phyloP scores from a whole-genome alignment of 1,140 invertebrate genomes.

The Drosophila triauraria region DNA sequence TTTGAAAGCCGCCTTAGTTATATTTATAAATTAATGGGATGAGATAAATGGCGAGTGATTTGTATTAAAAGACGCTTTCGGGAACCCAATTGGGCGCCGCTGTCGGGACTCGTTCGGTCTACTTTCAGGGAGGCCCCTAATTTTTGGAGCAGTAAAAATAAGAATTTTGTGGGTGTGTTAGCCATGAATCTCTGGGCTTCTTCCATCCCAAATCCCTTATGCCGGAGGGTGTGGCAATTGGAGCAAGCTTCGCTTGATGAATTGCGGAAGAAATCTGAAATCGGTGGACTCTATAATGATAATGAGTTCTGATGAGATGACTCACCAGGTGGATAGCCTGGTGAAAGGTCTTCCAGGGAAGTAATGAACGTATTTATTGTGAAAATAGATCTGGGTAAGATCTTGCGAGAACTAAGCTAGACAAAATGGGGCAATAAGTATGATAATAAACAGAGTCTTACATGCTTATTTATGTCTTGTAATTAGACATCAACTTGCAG shows the following conservation, averaged over 20 bases:
- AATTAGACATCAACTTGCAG: neutral
- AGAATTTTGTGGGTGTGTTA: constrained; percentile 43
- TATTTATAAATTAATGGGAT: constrained; percentile 80
- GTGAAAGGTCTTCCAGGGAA: neutral
- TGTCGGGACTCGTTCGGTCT: constrained; percentile 49
- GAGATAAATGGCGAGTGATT: constrained; percentile 76
- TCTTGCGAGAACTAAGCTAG: neutral
- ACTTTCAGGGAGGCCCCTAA: constrained; percentile 46
- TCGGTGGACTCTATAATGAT: constrained; percentile 40
- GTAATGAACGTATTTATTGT: neutral
- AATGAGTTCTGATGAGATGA: constrained; percentile 41
- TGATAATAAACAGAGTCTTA: neutral
- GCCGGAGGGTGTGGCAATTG: constrained; percentile 49
- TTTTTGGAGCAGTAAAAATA: neutral
- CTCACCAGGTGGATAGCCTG: neutral
- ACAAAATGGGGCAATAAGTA: neutral
- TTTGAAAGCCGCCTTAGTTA: constrained; percentile 68
- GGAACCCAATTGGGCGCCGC: constrained; percentile 60
- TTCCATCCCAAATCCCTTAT: constrained; percentile 29
- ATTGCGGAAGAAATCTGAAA: constrained; percentile 38
- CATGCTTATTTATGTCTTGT: constrained; percentile 10
- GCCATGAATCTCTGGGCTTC: constrained; percentile 32
- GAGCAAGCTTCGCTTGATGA: constrained; percentile 46
- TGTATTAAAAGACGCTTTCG: constrained; percentile 65
- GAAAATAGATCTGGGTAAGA: neutral